These are phyloP conservation scores for Smittia aterrima DNA, from an alignment of 2,888 invertebrate genomes.

Conservation along the genomic window DNA sequence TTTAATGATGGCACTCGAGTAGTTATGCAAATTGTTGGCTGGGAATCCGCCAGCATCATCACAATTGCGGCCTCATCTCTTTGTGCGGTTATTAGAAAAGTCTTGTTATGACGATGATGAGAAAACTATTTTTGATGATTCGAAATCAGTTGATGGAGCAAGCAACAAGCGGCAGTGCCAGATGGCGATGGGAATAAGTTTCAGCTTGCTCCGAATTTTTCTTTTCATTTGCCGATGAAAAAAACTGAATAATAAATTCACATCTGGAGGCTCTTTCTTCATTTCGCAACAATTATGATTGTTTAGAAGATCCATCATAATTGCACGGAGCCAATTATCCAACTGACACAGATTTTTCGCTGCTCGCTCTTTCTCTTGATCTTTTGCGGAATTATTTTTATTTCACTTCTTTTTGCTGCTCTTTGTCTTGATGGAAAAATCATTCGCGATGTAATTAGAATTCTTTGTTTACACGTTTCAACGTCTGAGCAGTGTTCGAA, in stretches of 20 bases:
- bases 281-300: conserved; percentile 19
- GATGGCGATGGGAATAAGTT: background rate
- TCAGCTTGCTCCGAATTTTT: background rate
- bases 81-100: background rate
- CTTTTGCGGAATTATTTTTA: conserved; percentile 1
- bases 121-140: background rate
- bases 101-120: background rate
- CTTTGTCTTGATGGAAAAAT: conserved; percentile 4
- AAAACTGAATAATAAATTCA: background rate
- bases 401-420: background rate
- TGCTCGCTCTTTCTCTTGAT: background rate
- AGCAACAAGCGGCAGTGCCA: background rate
- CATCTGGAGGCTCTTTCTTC: background rate
- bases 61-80: background rate
- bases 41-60: background rate
- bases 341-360: conserved; percentile 33
- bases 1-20: background rate
- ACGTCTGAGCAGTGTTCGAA: background rate
- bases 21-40: conserved; percentile 3
- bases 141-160: background rate
- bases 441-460: conserved; percentile 2
- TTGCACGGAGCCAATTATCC: conserved; percentile 28
- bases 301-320: conserved; percentile 14
- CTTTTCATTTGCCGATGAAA: conserved; percentile 5
- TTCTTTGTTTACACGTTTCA: background rate